phyloP scores from a whole-genome alignment of 2,797 vertebrate genomes.

The Sandelia bainsii region DNA sequence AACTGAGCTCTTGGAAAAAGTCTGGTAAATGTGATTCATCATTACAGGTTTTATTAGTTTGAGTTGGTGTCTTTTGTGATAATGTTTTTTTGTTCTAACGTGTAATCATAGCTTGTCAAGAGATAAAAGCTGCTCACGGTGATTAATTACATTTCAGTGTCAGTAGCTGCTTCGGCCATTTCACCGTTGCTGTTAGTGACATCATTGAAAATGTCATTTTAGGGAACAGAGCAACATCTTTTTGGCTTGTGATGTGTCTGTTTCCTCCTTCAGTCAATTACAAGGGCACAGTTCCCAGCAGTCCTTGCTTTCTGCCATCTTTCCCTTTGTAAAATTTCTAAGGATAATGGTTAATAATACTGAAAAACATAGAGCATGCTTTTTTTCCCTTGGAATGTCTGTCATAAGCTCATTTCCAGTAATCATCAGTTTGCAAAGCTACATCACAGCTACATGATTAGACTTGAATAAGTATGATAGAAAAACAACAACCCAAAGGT shows the following conservation, averaged over 20 bases:
- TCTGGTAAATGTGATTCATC: constrained; percentile 17
- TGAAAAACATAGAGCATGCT: neutral
- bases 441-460: neutral
- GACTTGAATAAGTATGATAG: neutral
- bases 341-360: neutral
- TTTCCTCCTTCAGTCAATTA: constrained; percentile 40
- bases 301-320: constrained; percentile 1
- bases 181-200: neutral
- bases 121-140: constrained; percentile 1
- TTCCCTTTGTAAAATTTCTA: constrained; percentile 3
- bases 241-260: constrained; percentile 11
- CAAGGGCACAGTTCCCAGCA: constrained; percentile 40
- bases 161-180: neutral
- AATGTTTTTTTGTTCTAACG: neutral
- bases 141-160: constrained; percentile 3
- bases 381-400: neutral
- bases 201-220: constrained; percentile 39
- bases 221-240: constrained; percentile 34
- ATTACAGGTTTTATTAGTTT: constrained; percentile 5
- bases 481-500: neutral
- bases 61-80: neutral
- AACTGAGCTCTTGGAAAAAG: constrained; percentile 7
- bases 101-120: neutral
- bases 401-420: constrained; percentile 4
- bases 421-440: neutral